Evolutionary conservation across 1,140 invertebrate species (phyloP), one percentile per base, ranked within the genome.

Genomic region (Eriocheir sinensis): DNA sequence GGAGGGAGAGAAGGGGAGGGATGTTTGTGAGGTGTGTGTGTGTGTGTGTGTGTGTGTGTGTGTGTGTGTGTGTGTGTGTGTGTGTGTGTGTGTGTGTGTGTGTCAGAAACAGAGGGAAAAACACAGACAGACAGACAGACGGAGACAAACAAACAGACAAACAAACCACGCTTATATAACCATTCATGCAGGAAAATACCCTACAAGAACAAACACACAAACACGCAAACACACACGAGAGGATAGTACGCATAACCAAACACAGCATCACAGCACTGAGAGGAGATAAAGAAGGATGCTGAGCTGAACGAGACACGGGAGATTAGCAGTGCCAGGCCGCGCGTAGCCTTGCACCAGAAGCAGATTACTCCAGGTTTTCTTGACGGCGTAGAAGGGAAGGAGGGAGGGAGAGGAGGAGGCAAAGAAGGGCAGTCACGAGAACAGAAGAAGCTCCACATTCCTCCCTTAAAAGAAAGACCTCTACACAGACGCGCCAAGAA

Each of bases 211-310:
- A 86, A n/a, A n/a, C 53, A 81, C 34, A 88, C 86, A 93, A 53
- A 48, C 86, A 36, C 86, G 48, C 86, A 93, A 48, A 88, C 44
- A 93, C 36, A 53, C 53, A 53, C 80, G 40, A 72, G 80, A 72
- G 80, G 60, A 91, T 91, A 91, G n/a, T 91, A 91, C 38, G 80
- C 38, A 91, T 72, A 91, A 4, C 30, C 40, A 40, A 48, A 83
- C 48, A 48, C 83, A 34, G n/a, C 60, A 72, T 15, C 40, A 4
- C 80, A 81, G 80, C 27, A 86, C 30, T 17, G 6, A 86, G 6
- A 9, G 34, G 9, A n/a, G 21, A 72, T 1, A 21, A 21, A 72
- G 27, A n/a, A 72, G 27, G 60, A 72, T n/a, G n/a, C 27, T n/a
- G 21, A 72, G 60, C 27, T 72, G 27, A n/a, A n/a, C 27, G 21